These are phyloP conservation scores for Labeo calbasu DNA, from an alignment of 2,797 vertebrate genomes.

Conservation along the genomic window DNA sequence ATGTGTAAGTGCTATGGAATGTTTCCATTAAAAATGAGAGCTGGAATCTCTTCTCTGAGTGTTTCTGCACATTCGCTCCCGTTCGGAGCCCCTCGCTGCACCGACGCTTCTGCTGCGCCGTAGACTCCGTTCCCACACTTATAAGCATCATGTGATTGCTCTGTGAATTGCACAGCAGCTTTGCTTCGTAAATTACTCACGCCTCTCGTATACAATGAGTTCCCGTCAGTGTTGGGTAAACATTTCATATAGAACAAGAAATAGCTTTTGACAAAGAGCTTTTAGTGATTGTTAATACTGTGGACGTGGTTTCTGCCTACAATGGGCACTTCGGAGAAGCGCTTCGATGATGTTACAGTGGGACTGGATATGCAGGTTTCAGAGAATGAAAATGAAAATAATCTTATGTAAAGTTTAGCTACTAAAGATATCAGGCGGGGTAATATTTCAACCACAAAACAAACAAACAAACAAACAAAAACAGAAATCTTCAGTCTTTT, in stretches of 20 bases:
- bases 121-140: conserved; percentile 4
- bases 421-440: neutral
- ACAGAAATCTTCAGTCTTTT: no score
- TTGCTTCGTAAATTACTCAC: neutral
- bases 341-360: neutral
- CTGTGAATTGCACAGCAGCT: neutral
- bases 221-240: conserved; percentile 8
- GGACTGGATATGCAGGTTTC: conserved; percentile 9
- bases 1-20: conserved; percentile 51
- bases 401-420: neutral
- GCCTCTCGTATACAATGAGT: neutral
- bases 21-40: conserved; percentile 55
- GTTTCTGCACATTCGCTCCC: conserved; percentile 10
- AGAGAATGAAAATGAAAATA: neutral
- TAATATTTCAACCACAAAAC: no score
- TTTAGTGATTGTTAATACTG: neutral
- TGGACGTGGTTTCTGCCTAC: neutral
- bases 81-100: neutral
- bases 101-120: neutral
- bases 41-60: conserved; percentile 15
- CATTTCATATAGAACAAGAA: neutral
- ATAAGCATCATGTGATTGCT: neutral
- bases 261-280: neutral
- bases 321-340: neutral
- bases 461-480: no score